Base-by-base conservation (phyloP, 2,113 vertebrate species). In the Paraplagusia blochii region DNA sequence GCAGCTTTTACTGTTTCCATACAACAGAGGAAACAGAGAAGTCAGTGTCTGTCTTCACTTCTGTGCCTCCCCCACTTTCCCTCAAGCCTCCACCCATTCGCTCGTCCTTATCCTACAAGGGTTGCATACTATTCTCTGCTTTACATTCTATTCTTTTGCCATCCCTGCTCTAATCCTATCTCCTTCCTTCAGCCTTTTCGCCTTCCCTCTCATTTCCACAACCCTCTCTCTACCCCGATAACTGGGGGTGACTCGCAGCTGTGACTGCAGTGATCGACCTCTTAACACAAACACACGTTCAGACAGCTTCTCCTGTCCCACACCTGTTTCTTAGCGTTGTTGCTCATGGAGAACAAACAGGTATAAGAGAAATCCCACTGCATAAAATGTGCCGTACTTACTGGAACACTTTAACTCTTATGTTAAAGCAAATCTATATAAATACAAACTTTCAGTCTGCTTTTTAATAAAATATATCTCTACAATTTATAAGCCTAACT, bases 161-260 rank as follows among this genome's bases (percentile, higher is more conserved):
- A 66, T 63, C 45, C 63, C 51, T 66, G 14, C 49, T 51, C 57
- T 48, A 22, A 8, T 54, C 59, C 58, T 9, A 44, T 66, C 74
- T 66, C 63, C 49, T 76, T 45, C 63, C 59, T 66, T 39, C 38
- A 38, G 69, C 43, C 62, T 59, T 70, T 55, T 77, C 76, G 76
- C 80, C 71, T 80, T 64, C 53, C 60, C 60, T 79, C 69, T 74
- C 69, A 47, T 73, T 40, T 60, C 40, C 64, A n/a, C n/a, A n/a
- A n/a, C n/a, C 48, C 47, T 70, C 72, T 46, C 61, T 77, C 74
- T 71, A 68, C 43, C 68, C 80, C 66, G 18, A 38, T 83, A 79
- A 88, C 74, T 72, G 77, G 74, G 68, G 74, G 80, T 88, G 83
- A 87, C 78, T 87, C 84, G 87, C 72, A 73, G 77, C 77, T 76